Evolutionary conservation across 2,888 invertebrate genomes (phyloP).

Genomic region (Meteorus cinctellus): DNA sequence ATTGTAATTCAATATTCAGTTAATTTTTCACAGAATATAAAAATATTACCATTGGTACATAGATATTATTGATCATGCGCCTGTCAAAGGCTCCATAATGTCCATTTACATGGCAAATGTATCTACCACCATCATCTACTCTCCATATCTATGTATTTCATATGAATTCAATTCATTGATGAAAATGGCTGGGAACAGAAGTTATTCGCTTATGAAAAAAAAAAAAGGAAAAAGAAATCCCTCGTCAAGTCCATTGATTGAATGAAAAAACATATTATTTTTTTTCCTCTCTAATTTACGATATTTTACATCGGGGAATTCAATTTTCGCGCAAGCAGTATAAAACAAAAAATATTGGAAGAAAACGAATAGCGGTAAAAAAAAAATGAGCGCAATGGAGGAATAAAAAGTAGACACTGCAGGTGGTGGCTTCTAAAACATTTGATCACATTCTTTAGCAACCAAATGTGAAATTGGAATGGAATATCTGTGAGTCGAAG

Average conservation of each 20-base stretch:
- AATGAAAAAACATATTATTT: too few species aligned
- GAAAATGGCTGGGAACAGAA: too few species aligned
- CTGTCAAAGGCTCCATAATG: not conserved
- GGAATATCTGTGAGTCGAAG: not conserved
- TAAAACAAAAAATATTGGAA: not conserved
- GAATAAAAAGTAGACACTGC: slow-evolving; percentile 7
- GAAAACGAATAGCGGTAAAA: slow-evolving; percentile 28
- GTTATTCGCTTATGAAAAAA: too few species aligned
- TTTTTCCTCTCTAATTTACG: too few species aligned
- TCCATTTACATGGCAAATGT: slow-evolving; percentile 23
- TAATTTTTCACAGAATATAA: not conserved
- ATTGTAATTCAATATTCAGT: slow-evolving; percentile 20
- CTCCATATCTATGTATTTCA: too few species aligned
- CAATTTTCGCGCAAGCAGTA: slow-evolving; percentile 14
- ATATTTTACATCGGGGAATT: not conserved
- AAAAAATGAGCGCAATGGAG: slow-evolving; percentile 34
- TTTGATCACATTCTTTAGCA: slow-evolving; percentile 39
- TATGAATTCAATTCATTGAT: too few species aligned
- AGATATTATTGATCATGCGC: not conserved
- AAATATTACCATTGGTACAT: not conserved
- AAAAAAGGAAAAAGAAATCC: too few species aligned
- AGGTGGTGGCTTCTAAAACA: slow-evolving; percentile 32
- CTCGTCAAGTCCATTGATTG: too few species aligned
- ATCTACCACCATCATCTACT: too few species aligned
- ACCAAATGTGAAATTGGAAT: slow-evolving; percentile 37